Percentiles rank a stretch among this genome's conserved stretches.
These are phyloP conservation scores for Drosophila paracracens DNA, from an alignment of 2,888 invertebrate species.

Conservation along the genomic window DNA sequence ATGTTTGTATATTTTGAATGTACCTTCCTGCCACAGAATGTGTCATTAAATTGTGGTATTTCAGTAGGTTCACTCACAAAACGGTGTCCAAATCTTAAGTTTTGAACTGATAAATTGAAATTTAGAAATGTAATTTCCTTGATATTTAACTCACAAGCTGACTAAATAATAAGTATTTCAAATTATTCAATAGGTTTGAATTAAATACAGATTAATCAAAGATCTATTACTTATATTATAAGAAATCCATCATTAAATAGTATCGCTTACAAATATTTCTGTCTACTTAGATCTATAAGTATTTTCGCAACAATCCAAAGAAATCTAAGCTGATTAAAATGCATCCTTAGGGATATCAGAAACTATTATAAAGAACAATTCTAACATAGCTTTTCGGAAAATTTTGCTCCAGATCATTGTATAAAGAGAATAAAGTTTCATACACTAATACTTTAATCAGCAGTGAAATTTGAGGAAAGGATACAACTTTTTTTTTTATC, in stretches of 20 bases:
- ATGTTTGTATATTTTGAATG: conserved; percentile 12
- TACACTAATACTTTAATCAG: not conserved
- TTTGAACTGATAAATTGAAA: no score
- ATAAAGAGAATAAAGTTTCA: not conserved
- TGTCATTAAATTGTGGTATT: conserved; percentile 15
- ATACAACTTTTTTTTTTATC: not conserved
- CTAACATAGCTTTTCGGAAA: not conserved
- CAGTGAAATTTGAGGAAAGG: not conserved
- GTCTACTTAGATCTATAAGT: not conserved
- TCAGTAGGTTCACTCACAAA: conserved; percentile 3
- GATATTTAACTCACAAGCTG: not conserved
- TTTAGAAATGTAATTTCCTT: not conserved
- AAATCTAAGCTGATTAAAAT: not conserved
- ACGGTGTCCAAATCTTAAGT: not conserved
- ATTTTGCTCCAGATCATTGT: not conserved
- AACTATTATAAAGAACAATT: not conserved
- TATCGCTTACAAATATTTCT: not conserved
- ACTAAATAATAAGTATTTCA: not conserved
- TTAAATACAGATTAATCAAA: not conserved
- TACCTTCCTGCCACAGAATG: conserved; percentile 6
- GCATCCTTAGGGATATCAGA: not conserved
- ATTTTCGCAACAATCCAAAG: not conserved
- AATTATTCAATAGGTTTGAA: not conserved
- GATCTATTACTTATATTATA: not conserved
- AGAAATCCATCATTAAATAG: not conserved